Evolutionary conservation across 2,888 invertebrate species (phyloP).

Genomic region (Candidula unifasciata): DNA sequence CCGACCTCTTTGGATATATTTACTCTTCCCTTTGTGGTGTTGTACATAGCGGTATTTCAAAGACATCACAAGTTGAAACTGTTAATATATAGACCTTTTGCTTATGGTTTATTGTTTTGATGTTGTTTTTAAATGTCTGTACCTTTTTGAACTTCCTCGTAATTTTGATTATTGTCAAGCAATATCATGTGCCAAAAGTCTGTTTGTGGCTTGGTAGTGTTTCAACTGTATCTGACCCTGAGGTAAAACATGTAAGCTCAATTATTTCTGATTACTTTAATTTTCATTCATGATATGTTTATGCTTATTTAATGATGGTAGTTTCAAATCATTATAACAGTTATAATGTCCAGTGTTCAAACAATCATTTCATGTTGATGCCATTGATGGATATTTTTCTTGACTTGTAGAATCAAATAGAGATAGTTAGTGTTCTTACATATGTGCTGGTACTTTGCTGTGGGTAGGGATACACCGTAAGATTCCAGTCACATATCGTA

Average conservation of each 20-base stretch:
- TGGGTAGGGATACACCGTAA: too few relatives aligned
- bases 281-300: too few relatives aligned
- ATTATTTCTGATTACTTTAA: neutral
- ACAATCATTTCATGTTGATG: too few relatives aligned
- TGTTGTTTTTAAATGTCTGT: neutral
- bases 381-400: too few relatives aligned
- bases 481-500: too few relatives aligned
- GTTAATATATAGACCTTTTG: neutral
- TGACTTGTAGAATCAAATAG: too few relatives aligned
- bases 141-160: neutral
- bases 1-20: conserved; percentile 13
- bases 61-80: neutral
- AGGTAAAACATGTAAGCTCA: neutral
- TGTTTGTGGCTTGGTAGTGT: neutral
- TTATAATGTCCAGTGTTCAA: too few relatives aligned
- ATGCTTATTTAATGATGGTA: too few relatives aligned
- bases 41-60: neutral
- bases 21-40: neutral
- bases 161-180: conserved; percentile 17
- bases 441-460: too few relatives aligned
- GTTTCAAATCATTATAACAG: too few relatives aligned
- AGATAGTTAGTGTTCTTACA: too few relatives aligned
- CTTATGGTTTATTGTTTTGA: neutral
- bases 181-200: conserved; percentile 20
- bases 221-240: neutral